Conservation (phyloP, 1,140 invertebrate genomes). For the Drosophila erecta region DNA sequence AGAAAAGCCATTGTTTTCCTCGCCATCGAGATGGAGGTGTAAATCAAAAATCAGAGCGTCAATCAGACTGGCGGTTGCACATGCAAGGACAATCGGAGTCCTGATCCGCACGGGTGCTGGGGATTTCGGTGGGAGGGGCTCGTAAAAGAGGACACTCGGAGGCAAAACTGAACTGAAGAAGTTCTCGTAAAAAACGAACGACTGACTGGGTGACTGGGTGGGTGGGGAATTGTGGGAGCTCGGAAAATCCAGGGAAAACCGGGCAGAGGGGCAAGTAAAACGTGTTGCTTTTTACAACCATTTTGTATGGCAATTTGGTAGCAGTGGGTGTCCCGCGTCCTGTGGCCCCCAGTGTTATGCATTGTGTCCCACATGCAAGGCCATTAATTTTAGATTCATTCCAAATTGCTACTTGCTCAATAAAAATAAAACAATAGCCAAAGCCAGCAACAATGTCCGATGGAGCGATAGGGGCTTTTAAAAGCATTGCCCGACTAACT, state of each 20-base stretch:
- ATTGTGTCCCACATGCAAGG: conserved; percentile 61
- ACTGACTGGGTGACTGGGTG: background rate
- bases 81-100: conserved; percentile 29
- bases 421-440: conserved; percentile 41
- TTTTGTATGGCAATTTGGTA: conserved; percentile 63
- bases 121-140: conserved; percentile 28
- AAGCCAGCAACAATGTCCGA: conserved; percentile 40
- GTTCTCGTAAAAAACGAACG: conserved; percentile 26
- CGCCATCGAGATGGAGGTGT: conserved; percentile 23
- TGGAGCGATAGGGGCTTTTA: conserved; percentile 32
- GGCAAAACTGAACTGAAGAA: conserved; percentile 41
- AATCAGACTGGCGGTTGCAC: conserved; percentile 17
- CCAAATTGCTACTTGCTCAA: conserved; percentile 59
- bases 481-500: conserved; percentile 44
- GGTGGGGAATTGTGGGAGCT: background rate
- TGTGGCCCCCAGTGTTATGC: conserved; percentile 12
- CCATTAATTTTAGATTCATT: conserved; percentile 68
- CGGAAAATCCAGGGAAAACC: conserved; percentile 23
- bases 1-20: conserved; percentile 10
- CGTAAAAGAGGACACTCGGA: conserved; percentile 48
- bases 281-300: conserved; percentile 58
- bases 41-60: conserved; percentile 53
- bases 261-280: conserved; percentile 35
- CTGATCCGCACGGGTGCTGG: conserved; percentile 16
- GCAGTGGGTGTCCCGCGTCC: conserved; percentile 21